These are phyloP conservation scores for Heterodera filipjevi DNA, from an alignment of 2,888 invertebrate species.

Conservation along the genomic window DNA sequence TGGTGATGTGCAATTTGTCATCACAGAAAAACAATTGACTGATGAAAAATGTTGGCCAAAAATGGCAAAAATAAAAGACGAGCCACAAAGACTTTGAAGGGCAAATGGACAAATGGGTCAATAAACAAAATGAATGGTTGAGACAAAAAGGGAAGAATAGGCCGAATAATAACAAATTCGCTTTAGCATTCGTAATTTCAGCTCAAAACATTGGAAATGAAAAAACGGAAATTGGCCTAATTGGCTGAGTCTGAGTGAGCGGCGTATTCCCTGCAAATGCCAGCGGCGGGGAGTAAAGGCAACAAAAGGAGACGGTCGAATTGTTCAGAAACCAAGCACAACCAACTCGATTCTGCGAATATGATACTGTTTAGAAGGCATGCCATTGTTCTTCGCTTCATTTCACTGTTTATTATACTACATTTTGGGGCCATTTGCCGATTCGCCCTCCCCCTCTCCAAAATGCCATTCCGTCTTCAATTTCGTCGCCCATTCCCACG, in stretches of 20 bases:
- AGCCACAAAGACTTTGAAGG: too few species aligned
- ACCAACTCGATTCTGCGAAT: too few species aligned
- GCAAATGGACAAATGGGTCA: neutral
- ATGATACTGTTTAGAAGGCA: neutral
- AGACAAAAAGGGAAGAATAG: neutral
- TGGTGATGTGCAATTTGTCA: neutral
- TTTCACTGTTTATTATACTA: neutral
- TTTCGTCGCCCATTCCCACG: conserved; percentile 1
- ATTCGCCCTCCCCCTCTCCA: neutral
- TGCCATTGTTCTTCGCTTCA: neutral
- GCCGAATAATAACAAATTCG: too few species aligned
- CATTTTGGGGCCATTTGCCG: neutral
- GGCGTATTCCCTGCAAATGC: too few species aligned
- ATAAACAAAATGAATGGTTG: conserved; percentile 11
- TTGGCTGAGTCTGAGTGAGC: neutral
- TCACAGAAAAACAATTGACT: neutral
- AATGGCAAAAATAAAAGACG: neutral
- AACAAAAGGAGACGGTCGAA: too few species aligned
- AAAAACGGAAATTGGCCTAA: neutral
- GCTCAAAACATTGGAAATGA: too few species aligned
- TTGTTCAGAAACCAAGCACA: too few species aligned
- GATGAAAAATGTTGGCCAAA: neutral
- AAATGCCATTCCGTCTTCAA: conserved; percentile 1
- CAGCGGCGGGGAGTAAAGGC: too few species aligned
- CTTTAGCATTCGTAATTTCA: too few species aligned